Evolutionary conservation across 2,797 vertebrate species (phyloP).

Genomic region (Pogonophryne albipinna): DNA sequence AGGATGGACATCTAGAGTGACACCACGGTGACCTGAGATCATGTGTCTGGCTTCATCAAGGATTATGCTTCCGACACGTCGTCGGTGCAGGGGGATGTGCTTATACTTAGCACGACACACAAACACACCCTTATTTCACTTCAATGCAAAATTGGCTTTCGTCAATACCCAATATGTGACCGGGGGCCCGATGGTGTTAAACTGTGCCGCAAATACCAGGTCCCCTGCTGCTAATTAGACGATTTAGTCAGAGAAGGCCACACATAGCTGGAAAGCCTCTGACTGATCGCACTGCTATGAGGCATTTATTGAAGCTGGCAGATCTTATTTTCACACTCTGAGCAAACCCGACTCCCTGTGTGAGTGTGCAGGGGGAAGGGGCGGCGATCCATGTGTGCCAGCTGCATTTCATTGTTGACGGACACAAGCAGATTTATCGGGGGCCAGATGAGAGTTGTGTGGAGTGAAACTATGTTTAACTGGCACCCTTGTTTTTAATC

Average conservation of each 20-base stretch:
- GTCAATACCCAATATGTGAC: conserved; percentile 60
- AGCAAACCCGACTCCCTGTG: conserved; percentile 84
- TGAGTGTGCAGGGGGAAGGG: conserved; percentile 39
- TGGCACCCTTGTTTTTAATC: conserved; percentile 66
- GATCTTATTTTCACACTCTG: conserved; percentile 89
- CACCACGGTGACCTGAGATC: conserved; percentile 56
- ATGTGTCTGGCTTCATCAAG: conserved; percentile 52
- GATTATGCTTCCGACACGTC: conserved; percentile 39
- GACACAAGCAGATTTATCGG: conserved; percentile 88
- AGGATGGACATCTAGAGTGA: conserved; percentile 54
- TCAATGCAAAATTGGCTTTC: conserved; percentile 12
- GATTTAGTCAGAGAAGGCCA: conserved; percentile 81
- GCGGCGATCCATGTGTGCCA: conserved; percentile 71
- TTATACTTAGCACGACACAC: neutral
- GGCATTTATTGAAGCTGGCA: conserved; percentile 82
- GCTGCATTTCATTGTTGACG: conserved; percentile 86
- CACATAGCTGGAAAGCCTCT: conserved; percentile 82
- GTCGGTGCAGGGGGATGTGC: neutral
- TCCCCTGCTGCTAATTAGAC: conserved; percentile 85
- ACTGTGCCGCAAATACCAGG: conserved; percentile 82
- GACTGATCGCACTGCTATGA: conserved; percentile 82
- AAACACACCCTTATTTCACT: conserved; percentile 4
- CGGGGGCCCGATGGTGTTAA: conserved; percentile 69
- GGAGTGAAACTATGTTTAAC: conserved; percentile 69
- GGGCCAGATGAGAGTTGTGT: conserved; percentile 68